Conservation (phyloP, 2,113 vertebrate species). For the Cryptotis parvus region DNA sequence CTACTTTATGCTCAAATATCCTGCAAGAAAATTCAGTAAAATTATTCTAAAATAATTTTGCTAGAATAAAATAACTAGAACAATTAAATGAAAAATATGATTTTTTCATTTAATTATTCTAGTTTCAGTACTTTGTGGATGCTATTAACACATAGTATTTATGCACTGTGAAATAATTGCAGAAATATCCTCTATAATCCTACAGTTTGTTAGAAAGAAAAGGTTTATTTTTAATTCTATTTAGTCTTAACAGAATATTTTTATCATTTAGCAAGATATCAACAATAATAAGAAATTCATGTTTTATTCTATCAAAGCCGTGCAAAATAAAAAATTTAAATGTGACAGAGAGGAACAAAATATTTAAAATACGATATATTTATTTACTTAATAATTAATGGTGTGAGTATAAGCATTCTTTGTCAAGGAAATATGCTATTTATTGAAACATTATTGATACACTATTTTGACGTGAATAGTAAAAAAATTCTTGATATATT, state of each 20-base stretch:
- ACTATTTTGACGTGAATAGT: not conserved
- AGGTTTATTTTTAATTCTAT: too few species aligned
- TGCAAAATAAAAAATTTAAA: slow-evolving; percentile 33
- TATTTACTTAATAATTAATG: not conserved
- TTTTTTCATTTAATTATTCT: not conserved
- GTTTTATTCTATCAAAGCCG: not conserved
- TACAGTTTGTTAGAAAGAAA: not conserved
- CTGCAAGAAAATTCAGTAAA: slow-evolving; percentile 29
- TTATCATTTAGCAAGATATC: not conserved
- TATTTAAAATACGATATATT: not conserved
- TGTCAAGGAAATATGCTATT: slow-evolving; percentile 7
- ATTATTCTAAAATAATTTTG: too few species aligned
- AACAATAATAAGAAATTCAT: not conserved
- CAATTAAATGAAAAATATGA: too few species aligned
- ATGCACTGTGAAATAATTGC: not conserved
- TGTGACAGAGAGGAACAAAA: not conserved
- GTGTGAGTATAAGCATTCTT: not conserved
- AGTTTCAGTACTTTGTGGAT: slow-evolving; percentile 1
- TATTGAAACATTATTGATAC: not conserved
- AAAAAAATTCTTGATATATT: too few species aligned
- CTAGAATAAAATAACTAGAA: too few species aligned
- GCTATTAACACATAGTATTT: slow-evolving; percentile 31
- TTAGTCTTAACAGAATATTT: not conserved
- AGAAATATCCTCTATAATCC: slow-evolving; percentile 8
- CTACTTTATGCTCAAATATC: not conserved